Evolutionary conservation across 2,888 invertebrate species (phyloP).

Genomic region (Sphecodes monilicornis): DNA sequence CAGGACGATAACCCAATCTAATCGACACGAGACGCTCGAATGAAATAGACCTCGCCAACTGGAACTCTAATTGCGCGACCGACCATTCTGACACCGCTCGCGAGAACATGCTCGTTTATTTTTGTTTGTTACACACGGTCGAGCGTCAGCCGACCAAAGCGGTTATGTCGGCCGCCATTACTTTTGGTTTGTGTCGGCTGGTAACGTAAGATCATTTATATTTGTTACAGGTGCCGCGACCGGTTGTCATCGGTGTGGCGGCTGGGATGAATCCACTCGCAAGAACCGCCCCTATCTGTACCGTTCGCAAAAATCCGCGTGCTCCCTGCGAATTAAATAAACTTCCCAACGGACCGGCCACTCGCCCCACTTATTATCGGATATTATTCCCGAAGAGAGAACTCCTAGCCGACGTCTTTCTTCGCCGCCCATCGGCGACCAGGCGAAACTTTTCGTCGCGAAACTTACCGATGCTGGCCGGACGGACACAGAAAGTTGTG

Average conservation of each 20-base stretch:
- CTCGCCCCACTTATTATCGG: conserved; percentile 37
- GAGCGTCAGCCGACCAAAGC: conserved; percentile 22
- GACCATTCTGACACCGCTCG: background rate
- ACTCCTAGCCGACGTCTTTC: background rate
- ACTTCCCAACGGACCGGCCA: conserved; percentile 3
- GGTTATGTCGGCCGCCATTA: conserved; percentile 46
- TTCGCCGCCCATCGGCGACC: background rate
- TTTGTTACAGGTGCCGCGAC: conserved; percentile 55
- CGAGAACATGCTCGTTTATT: conserved; percentile 16
- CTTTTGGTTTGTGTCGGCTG: conserved; percentile 55
- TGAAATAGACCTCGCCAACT: background rate
- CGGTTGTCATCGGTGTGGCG: conserved; percentile 30
- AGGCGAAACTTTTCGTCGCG: background rate
- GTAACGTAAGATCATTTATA: conserved; percentile 60
- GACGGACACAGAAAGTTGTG: background rate
- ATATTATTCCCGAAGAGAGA: background rate
- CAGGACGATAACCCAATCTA: conserved; percentile 24
- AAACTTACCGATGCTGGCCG: background rate
- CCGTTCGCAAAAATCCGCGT: conserved; percentile 35
- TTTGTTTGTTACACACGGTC: conserved; percentile 31
- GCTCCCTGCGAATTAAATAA: conserved; percentile 26
- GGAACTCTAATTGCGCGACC: conserved; percentile 20
- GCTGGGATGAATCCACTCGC: conserved; percentile 16
- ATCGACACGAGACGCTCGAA: conserved; percentile 29
- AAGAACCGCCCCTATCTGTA: conserved; percentile 36